Percentiles rank a stretch among this genome's conserved stretches.
Evolutionary conservation across 2,113 vertebrate species (phyloP).

Genomic region (Heterotis niloticus): DNA sequence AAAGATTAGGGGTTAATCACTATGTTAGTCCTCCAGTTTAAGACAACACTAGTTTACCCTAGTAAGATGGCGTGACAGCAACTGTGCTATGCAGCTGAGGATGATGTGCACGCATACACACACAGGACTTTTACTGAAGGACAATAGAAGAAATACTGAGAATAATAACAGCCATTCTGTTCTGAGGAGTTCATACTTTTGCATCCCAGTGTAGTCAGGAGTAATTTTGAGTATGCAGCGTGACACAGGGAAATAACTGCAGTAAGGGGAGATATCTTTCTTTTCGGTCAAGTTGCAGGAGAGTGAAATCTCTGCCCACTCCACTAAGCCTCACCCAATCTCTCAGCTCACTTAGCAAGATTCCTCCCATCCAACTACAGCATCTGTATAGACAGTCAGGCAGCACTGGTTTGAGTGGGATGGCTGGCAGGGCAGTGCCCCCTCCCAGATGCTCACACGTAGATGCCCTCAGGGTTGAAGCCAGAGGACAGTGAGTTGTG

Average conservation of each 20-base stretch:
- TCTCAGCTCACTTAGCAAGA: background rate
- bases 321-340: background rate
- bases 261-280: background rate
- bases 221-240: background rate
- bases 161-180: background rate
- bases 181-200: background rate
- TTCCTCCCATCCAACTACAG: background rate
- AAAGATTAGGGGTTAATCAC: too few species aligned
- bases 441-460: constrained; percentile 72
- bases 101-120: background rate
- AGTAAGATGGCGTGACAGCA: too few species aligned
- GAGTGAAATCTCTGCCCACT: too few species aligned
- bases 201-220: background rate
- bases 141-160: background rate
- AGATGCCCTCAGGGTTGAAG: constrained; percentile 95
- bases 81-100: background rate
- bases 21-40: too few species aligned
- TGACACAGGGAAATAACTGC: background rate
- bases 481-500: constrained; percentile 81
- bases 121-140: constrained; percentile 8
- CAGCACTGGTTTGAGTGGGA: background rate
- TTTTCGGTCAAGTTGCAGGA: background rate
- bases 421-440: background rate
- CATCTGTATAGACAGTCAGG: background rate
- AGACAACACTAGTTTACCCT: background rate